A percentile compares a stretch with the other conserved stretches of the same genome.
These are phyloP conservation scores for Agrotis exclamationis DNA, from an alignment of 2,888 invertebrate species.

Conservation along the genomic window DNA sequence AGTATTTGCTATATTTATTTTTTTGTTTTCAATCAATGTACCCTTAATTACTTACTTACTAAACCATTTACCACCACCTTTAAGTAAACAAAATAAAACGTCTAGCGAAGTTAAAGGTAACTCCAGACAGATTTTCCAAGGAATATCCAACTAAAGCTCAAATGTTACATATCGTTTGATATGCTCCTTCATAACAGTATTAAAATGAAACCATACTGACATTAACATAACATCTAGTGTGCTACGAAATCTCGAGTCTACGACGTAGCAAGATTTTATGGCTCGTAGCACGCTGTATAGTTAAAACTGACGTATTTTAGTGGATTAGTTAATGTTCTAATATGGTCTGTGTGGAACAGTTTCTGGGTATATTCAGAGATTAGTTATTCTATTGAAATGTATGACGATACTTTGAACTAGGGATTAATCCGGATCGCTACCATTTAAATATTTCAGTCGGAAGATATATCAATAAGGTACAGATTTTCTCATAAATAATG, in stretches of 20 bases:
- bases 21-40: no score
- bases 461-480: not conserved
- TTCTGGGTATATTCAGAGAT: slow-evolving; percentile 20
- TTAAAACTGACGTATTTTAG: slow-evolving; percentile 43
- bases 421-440: not conserved
- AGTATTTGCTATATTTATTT: no score
- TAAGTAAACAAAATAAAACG: not conserved
- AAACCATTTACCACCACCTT: no score
- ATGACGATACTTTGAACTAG: not conserved
- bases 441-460: not conserved
- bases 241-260: slow-evolving; percentile 56
- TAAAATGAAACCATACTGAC: slow-evolving; percentile 40
- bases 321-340: slow-evolving; percentile 45
- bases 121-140: not conserved
- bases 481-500: not conserved
- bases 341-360: slow-evolving; percentile 18
- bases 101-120: not conserved
- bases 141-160: slow-evolving; percentile 13
- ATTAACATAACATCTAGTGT: slow-evolving; percentile 58
- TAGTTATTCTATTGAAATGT: slow-evolving; percentile 32
- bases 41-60: no score
- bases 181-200: slow-evolving; percentile 39
- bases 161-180: slow-evolving; percentile 12
- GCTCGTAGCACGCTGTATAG: slow-evolving; percentile 35
- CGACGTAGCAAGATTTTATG: slow-evolving; percentile 56